Evolutionary conservation across 2,113 vertebrate genomes (phyloP).

Genomic region (Gyps fulvus): DNA sequence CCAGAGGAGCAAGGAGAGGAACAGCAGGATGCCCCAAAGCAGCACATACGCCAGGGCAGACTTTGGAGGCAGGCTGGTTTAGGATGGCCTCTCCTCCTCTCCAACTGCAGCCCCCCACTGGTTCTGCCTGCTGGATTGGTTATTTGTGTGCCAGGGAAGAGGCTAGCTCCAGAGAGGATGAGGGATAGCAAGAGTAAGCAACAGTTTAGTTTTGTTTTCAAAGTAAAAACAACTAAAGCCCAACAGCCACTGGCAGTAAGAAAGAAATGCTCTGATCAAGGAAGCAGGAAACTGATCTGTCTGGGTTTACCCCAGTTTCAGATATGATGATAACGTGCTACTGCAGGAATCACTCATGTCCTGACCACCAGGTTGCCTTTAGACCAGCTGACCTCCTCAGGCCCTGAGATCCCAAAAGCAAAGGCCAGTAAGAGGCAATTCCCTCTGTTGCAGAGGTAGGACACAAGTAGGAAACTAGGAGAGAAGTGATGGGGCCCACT

Average conservation of each 20-base stretch:
- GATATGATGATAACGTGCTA: background rate
- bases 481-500: background rate
- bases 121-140: background rate
- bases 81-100: background rate
- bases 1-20: background rate
- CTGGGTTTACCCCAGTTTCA: background rate
- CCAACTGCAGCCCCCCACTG: background rate
- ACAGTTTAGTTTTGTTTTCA: background rate
- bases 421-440: background rate
- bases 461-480: background rate
- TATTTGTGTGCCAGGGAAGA: background rate
- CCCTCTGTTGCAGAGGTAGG: background rate
- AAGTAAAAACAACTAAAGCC: background rate
- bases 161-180: background rate
- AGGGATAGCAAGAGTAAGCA: background rate
- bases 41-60: background rate
- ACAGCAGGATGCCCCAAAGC: background rate
- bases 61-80: background rate
- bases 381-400: background rate
- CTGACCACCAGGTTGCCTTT: accelerated
- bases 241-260: background rate
- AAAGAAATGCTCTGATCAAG: background rate
- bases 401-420: background rate
- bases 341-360: background rate
- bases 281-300: background rate